Evolutionary conservation across 2,888 invertebrate species (phyloP), one percentile per base, ranked within the genome.

Genomic region (Melanostoma mellinum): DNA sequence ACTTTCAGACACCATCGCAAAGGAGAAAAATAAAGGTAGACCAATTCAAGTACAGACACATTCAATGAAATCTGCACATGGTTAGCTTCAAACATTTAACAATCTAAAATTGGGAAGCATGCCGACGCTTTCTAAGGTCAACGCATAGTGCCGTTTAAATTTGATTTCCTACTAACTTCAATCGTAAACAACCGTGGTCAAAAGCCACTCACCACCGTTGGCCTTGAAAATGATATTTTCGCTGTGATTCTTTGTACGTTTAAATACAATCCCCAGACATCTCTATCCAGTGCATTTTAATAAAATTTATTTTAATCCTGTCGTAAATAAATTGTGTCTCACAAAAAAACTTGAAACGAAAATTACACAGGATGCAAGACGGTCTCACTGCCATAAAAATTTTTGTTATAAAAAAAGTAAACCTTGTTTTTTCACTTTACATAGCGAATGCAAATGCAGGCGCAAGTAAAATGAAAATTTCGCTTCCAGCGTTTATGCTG

Each of bases 241-340:
- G 20, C 6, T 10, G 9, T 63, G 30, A 36, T 9, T 32, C 48
- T 50, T 38, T 63, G 6, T 50, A 50, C 50, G 9, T 53, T 61
- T 50, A 36, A 67, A 42, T 52, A 60, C 48, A 79, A 68, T 79
- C 63, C 44, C 50, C 55, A 44, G 6, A 60, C 20, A 38, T 61
- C 56, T 69, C 68, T 65, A 71, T 30, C 4, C 40, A 65, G 53
- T 58, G 65, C 35, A 71, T 36, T 81, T 81, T 71, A 81, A 81
- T 81, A 71, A 60, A 81, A 81, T 81, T 76, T 71, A 76, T 71
- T 65, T 71, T 71, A 71, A 81, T 81, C 65, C 76, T 65, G 58
- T 71, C 42, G 58, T 71, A 50, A 76, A 71, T 76, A 81, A 76
- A 81, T 81, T 76, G 20, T 52, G 40, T 71, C 79, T 58, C 48